Base-by-base conservation (phyloP, 2,888 invertebrate genomes). In the Bellardia pandia region DNA sequence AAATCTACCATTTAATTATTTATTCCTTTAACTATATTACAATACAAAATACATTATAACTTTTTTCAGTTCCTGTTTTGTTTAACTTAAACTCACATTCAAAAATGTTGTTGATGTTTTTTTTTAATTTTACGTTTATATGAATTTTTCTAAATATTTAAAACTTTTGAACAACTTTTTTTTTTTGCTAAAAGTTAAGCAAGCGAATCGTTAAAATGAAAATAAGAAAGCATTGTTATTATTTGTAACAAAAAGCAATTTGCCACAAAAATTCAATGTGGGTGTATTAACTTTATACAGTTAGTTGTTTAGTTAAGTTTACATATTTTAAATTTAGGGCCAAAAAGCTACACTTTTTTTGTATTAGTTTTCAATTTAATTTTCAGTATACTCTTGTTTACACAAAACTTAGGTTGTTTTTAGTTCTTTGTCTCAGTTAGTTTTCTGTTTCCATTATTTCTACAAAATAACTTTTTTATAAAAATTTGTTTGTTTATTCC, bases 161-260 rank as follows among this genome's bases (percentile, higher is more conserved):
- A 14, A 60, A 33, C 14, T 60, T 60, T 60, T 58, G 3, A 2
- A 11, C 13, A 58, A 58, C 23, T 58, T 58, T 58, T 9, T 64
- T 64, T 66, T 23, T 2, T n/a, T 16, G 51, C 13, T 51, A 8
- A 33, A 14, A 69, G 33, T 69, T 69, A 69, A 69, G 33, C 48
- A 69, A 69, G 33, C 48, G 14, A 69, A 69, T 30, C 66, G 66
- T 66, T 40, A 45, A 66, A 66, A 42, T 6, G 16, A 9, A 66
- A 64, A 40, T 16, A n/a, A 66, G 23, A 66, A 42, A 45, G 11
- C 23, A 66, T 66, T 66, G 66, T 66, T 9, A 42, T 30, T 66
- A 16, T 66, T 42, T 66, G 9, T 23, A 33, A 62, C 16, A 78
- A 58, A 53, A 71, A 45, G 3, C 8, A n/a, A 16, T 56, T 53